Conservation (phyloP, 1,140 invertebrate genomes). For the Drosophila dunni region DNA sequence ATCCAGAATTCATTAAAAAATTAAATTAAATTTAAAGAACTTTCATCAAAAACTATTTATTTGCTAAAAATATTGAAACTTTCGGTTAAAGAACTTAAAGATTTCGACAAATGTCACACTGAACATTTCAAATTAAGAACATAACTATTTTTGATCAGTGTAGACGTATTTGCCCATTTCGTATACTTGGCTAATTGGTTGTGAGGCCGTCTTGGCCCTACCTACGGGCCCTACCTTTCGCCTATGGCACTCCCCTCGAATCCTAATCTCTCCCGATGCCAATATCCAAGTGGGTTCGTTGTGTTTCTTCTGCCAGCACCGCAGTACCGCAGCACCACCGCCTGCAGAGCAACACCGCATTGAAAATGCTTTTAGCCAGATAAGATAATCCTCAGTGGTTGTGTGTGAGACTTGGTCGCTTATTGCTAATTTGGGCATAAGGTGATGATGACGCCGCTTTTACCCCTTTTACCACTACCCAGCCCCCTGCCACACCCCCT, state of each 20-base stretch:
- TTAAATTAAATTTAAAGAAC: too few species aligned
- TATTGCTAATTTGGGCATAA: conserved; percentile 57
- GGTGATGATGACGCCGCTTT: conserved; percentile 13
- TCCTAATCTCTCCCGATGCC: conserved; percentile 14
- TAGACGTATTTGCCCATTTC: conserved; percentile 9
- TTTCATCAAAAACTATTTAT: too few species aligned
- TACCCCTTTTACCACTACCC: neutral
- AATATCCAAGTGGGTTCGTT: conserved; percentile 35
- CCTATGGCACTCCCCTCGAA: conserved; percentile 3
- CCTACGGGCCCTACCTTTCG: neutral
- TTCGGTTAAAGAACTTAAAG: too few species aligned
- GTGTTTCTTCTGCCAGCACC: neutral
- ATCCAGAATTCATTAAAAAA: too few species aligned
- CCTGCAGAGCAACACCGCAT: neutral
- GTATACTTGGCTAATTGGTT: conserved; percentile 30
- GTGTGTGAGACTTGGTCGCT: conserved; percentile 35
- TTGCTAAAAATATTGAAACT: too few species aligned
- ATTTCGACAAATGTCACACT: too few species aligned
- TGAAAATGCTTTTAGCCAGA: conserved; percentile 58
- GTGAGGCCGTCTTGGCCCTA: conserved; percentile 15
- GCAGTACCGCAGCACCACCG: neutral
- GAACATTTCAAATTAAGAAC: too few species aligned
- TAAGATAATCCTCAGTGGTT: conserved; percentile 71
- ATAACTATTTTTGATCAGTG: too few species aligned
- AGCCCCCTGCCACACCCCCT: too few species aligned